phyloP scores from a whole-genome alignment of 2,113 vertebrate genomes.

The Barbus barbus region DNA sequence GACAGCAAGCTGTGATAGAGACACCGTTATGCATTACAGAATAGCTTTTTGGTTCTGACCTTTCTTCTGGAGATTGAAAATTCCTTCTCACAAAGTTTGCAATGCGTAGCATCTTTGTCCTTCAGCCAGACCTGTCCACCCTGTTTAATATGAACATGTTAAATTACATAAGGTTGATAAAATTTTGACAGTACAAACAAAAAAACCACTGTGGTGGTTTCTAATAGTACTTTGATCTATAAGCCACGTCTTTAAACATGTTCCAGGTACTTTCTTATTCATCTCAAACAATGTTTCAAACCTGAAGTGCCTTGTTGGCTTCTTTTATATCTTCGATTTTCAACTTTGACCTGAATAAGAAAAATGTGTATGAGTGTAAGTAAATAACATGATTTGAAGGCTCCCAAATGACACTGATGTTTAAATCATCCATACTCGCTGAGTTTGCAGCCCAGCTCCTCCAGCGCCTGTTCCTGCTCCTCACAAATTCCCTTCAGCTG shows the following conservation, averaged over 20 bases:
- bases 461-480: conserved; percentile 91
- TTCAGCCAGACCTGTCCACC: conserved; percentile 96
- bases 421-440: conserved; percentile 84
- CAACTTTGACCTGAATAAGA: conserved; percentile 86
- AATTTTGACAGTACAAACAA: too few relatives aligned
- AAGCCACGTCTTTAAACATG: neutral
- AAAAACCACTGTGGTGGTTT: neutral
- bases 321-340: conserved; percentile 99
- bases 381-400: neutral
- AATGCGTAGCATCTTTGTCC: conserved; percentile 94
- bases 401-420: neutral
- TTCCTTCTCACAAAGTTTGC: conserved; percentile 96
- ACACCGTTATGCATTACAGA: neutral
- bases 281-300: conserved; percentile 45
- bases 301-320: conserved; percentile 94
- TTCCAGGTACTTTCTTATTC: neutral
- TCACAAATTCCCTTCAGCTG: conserved; percentile 86
- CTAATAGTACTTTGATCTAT: neutral
- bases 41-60: conserved; percentile 72
- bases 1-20: neutral
- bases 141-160: conserved; percentile 41
- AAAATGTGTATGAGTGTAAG: neutral
- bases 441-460: conserved; percentile 93
- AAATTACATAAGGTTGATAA: too few relatives aligned
- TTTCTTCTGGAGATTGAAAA: conserved; percentile 97